phyloP scores from a whole-genome alignment of 2,797 vertebrate genomes.

The Holocentrus rufus region DNA sequence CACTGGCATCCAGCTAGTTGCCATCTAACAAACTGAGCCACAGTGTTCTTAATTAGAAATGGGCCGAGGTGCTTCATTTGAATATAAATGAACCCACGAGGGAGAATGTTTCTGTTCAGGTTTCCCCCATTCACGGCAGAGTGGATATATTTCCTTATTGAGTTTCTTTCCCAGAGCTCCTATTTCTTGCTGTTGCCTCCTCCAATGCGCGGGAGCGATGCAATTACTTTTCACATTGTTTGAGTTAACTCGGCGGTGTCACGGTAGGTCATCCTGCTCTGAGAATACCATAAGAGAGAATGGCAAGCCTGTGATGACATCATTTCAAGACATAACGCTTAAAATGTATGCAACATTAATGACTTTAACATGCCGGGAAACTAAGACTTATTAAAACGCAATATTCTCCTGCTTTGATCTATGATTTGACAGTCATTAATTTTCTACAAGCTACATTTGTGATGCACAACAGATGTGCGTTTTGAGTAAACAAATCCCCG shows the following conservation, averaged over 20 bases:
- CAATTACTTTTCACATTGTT: neutral
- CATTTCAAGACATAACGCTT: constrained; percentile 6
- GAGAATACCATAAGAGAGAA: constrained; percentile 3
- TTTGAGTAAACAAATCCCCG: constrained; percentile 45
- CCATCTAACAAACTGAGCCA: constrained; percentile 36
- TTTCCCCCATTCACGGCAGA: constrained; percentile 30
- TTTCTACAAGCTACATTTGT: neutral
- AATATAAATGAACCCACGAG: constrained; percentile 60
- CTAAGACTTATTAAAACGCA: constrained; percentile 30
- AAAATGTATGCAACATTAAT: constrained; percentile 5
- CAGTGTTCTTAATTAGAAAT: constrained; percentile 64
- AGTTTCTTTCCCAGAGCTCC: constrained; percentile 13
- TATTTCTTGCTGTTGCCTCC: neutral
- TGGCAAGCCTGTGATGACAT: neutral
- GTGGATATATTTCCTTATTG: constrained; percentile 20
- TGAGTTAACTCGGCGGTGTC: constrained; percentile 7
- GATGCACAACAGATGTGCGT: constrained; percentile 44
- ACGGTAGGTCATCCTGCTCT: neutral
- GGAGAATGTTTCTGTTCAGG: constrained; percentile 41
- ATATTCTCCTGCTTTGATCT: constrained; percentile 24
- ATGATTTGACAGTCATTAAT: constrained; percentile 14
- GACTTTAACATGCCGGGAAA: constrained; percentile 18
- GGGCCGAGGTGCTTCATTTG: constrained; percentile 51
- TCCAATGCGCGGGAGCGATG: neutral
- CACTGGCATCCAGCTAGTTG: constrained; percentile 40